Conservation (phyloP, 2,797 vertebrate genomes). For the Loris lydekkerianus region DNA sequence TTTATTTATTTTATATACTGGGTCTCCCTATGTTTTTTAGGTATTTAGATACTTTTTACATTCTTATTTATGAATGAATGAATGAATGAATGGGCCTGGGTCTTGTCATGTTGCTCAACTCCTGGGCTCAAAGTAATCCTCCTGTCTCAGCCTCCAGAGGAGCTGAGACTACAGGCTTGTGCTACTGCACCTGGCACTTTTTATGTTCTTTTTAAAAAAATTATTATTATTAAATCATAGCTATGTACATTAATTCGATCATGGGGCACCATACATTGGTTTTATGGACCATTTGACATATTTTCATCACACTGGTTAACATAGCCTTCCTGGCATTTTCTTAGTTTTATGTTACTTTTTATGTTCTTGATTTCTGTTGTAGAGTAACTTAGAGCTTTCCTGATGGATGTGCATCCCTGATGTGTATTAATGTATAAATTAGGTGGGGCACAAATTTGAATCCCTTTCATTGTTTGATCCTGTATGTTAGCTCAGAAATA, state of each 20-base stretch:
- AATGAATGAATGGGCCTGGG: not conserved
- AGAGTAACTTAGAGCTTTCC: slow-evolving; percentile 3
- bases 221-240: too few relatives aligned
- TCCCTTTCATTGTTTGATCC: not conserved
- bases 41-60: too few relatives aligned
- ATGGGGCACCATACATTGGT: too few relatives aligned
- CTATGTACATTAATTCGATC: too few relatives aligned
- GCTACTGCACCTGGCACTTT: not conserved
- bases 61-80: too few relatives aligned
- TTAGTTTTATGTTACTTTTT: not conserved
- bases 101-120: not conserved
- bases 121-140: not conserved
- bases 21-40: too few relatives aligned
- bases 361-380: not conserved
- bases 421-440: not conserved
- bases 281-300: too few relatives aligned
- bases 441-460: not conserved
- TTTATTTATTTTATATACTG: too few relatives aligned
- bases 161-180: not conserved
- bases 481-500: not conserved
- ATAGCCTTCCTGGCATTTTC: too few relatives aligned
- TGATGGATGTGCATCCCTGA: not conserved
- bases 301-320: too few relatives aligned
- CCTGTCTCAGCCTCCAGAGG: not conserved
- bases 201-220: not conserved